Conservation (phyloP, 2,888 invertebrate genomes). For the Aphodius sticticus region DNA sequence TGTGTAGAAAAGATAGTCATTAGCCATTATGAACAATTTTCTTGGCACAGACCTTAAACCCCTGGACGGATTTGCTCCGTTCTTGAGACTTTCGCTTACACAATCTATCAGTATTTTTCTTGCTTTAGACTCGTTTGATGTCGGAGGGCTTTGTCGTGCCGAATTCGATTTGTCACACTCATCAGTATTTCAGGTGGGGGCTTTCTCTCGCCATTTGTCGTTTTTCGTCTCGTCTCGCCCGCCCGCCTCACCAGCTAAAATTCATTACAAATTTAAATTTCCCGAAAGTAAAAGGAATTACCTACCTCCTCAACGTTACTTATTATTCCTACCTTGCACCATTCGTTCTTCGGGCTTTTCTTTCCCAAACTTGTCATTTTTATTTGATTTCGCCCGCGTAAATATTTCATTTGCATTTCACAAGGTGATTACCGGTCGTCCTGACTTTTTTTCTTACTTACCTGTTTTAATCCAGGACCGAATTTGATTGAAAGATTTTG, state of each 20-base stretch:
- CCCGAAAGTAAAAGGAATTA: neutral
- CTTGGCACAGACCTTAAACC: neutral
- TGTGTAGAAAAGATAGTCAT: no score
- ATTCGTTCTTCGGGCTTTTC: neutral
- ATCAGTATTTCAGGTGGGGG: neutral
- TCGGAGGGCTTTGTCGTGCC: neutral
- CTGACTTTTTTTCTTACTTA: neutral
- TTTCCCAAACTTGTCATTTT: neutral
- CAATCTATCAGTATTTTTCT: neutral
- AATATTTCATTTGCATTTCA: neutral
- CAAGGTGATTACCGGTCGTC: neutral
- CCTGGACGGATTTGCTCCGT: neutral
- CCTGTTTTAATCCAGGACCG: neutral
- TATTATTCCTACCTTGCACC: neutral
- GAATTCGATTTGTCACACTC: neutral
- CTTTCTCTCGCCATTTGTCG: neutral
- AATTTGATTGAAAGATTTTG: no score
- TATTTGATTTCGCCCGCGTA: neutral
- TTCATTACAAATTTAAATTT: conserved; percentile 4
- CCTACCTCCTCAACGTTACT: neutral
- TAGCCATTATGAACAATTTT: neutral
- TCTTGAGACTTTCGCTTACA: neutral
- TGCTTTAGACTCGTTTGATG: neutral
- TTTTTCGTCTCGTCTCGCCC: neutral
- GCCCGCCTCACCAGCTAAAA: neutral